Percentiles rank a stretch among this genome's conserved stretches.
Evolutionary conservation across 1,140 invertebrate species (phyloP).

Genomic region (Pectinophora gossypiella): DNA sequence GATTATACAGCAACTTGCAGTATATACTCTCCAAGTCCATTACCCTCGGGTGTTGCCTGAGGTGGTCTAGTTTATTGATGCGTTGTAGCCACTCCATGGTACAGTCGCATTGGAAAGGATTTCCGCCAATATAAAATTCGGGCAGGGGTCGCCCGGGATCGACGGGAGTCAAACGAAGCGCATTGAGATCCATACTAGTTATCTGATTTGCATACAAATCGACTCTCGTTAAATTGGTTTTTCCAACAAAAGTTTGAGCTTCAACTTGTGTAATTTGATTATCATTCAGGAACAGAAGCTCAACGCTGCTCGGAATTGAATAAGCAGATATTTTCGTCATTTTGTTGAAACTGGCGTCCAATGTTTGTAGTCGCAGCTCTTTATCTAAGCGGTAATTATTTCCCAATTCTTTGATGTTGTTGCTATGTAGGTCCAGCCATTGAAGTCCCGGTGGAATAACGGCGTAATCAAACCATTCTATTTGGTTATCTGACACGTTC

Average conservation of each 20-base stretch:
- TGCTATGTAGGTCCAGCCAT: constrained; percentile 94
- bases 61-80: constrained; percentile 84
- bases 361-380: constrained; percentile 83
- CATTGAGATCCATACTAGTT: constrained; percentile 87
- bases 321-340: constrained; percentile 81
- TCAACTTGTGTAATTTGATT: constrained; percentile 88
- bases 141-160: constrained; percentile 81
- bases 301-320: constrained; percentile 85
- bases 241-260: constrained; percentile 88
- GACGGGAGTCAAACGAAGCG: constrained; percentile 83
- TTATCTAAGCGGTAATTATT: constrained; percentile 84
- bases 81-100: constrained; percentile 92
- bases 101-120: constrained; percentile 92
- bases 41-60: constrained; percentile 90
- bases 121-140: constrained; percentile 91
- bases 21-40: constrained; percentile 94
- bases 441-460: constrained; percentile 87
- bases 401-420: constrained; percentile 88
- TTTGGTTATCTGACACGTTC: constrained; percentile 93
- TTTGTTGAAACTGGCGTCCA: constrained; percentile 90
- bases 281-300: constrained; percentile 88
- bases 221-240: constrained; percentile 87
- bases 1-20: constrained; percentile 91
- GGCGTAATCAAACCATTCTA: constrained; percentile 93
- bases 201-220: constrained; percentile 92